phyloP scores from a whole-genome alignment of 2,797 vertebrate species.

The Chelmon rostratus region DNA sequence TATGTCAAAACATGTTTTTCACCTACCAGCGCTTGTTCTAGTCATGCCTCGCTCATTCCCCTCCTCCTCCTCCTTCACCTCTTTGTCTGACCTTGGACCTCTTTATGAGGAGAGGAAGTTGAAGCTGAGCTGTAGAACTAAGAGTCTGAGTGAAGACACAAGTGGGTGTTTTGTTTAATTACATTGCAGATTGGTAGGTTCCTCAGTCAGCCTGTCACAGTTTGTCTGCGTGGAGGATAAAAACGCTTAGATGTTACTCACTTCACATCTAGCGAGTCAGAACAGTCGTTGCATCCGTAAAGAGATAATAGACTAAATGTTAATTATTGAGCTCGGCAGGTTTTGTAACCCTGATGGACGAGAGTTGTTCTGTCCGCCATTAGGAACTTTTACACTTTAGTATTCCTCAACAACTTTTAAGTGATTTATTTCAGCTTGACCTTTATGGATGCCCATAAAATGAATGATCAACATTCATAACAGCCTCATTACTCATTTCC shows the following conservation, averaged over 20 bases:
- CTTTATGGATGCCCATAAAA: slow-evolving; percentile 43
- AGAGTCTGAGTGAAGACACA: slow-evolving; percentile 15
- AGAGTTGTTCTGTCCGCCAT: slow-evolving; percentile 12
- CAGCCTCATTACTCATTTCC: slow-evolving; percentile 25
- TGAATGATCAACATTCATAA: slow-evolving; percentile 42
- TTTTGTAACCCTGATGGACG: slow-evolving; percentile 29
- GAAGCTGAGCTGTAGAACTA: slow-evolving; percentile 54
- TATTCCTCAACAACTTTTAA: slow-evolving; percentile 40
- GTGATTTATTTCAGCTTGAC: slow-evolving; percentile 49
- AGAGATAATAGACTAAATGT: slow-evolving; percentile 25
- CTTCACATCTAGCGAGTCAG: slow-evolving; percentile 39
- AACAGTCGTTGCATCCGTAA: slow-evolving; percentile 1
- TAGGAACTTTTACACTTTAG: slow-evolving; percentile 16
- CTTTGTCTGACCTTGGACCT: slow-evolving; percentile 70
- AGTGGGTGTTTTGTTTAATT: slow-evolving; percentile 55
- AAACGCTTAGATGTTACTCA: slow-evolving; percentile 36
- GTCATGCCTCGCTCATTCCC: slow-evolving; percentile 55
- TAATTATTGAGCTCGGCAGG: slow-evolving; percentile 18
- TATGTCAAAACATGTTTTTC: slow-evolving; percentile 78
- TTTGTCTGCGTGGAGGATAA: slow-evolving; percentile 28
- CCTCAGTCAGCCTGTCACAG: slow-evolving; percentile 16
- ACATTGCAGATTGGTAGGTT: slow-evolving; percentile 35
- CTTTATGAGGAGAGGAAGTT: slow-evolving; percentile 46
- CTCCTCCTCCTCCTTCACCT: slow-evolving; percentile 33
- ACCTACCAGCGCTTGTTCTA: slow-evolving; percentile 41